These are phyloP conservation scores for Eulithis testata DNA, from an alignment of 2,888 invertebrate genomes.

Conservation along the genomic window DNA sequence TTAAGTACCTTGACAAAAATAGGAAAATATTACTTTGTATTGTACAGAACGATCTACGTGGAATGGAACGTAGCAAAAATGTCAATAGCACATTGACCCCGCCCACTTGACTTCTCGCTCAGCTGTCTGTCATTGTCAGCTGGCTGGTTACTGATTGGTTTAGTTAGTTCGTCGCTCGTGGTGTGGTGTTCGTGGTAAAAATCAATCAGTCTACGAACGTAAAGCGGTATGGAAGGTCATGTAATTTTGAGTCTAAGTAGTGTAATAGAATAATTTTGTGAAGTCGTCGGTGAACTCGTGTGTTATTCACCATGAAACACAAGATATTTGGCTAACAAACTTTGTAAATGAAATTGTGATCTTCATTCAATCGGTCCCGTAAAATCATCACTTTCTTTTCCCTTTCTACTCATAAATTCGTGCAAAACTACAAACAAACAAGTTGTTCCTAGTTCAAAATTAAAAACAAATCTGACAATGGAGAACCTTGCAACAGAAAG, in stretches of 20 bases:
- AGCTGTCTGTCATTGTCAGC: conserved; percentile 2
- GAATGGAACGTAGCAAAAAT: conserved; percentile 6
- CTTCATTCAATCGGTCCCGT: no score
- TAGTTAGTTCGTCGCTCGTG: not conserved
- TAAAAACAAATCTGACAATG: conserved; percentile 25
- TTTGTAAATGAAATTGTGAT: not conserved
- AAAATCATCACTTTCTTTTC: conserved; percentile 45
- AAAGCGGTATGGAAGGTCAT: not conserved
- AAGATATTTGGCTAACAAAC: conserved; percentile 46
- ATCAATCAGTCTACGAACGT: not conserved
- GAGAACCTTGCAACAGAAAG: conserved; percentile 30
- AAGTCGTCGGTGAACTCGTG: conserved; percentile 1
- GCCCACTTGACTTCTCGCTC: conserved; percentile 1
- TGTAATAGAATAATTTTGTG: not conserved
- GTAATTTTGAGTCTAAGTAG: not conserved
- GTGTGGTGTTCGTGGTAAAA: not conserved
- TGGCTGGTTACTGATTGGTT: not conserved
- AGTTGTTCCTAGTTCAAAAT: conserved; percentile 1
- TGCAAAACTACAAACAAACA: conserved; percentile 16
- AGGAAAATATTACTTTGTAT: no score
- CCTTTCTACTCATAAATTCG: conserved; percentile 26
- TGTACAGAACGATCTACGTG: not conserved
- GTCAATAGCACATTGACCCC: conserved; percentile 27
- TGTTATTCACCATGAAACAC: conserved; percentile 63
- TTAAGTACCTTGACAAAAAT: no score